Evolutionary conservation across 2,113 vertebrate genomes (phyloP).

Genomic region (Ivindomyrus marchei): DNA sequence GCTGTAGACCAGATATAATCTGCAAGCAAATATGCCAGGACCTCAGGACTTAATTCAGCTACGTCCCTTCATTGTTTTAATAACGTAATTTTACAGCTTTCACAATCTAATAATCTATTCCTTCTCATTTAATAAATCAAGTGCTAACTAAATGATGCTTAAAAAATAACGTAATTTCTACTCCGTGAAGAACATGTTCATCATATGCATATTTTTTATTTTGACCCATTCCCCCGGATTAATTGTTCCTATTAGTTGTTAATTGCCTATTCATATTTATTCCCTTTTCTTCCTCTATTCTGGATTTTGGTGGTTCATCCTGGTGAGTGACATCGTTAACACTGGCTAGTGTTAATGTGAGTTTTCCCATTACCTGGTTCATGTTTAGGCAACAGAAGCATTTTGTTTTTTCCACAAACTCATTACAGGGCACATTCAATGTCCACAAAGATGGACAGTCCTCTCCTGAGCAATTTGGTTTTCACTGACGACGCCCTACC

Average conservation of each 20-base stretch:
- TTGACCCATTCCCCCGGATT: not conserved
- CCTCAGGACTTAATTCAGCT: not conserved
- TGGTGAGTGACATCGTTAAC: not conserved
- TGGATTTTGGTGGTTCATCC: not conserved
- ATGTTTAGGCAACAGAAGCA: not conserved
- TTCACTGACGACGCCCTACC: not conserved
- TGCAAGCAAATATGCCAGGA: not conserved
- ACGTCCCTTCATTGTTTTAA: not conserved
- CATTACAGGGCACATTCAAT: not conserved
- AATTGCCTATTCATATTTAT: not conserved
- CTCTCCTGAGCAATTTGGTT: not conserved
- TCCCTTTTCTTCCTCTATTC: not conserved
- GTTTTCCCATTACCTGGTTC: not conserved
- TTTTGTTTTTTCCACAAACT: not conserved
- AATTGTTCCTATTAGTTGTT: not conserved
- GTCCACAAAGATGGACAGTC: not conserved
- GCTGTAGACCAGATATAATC: not conserved
- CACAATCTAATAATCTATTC: not conserved
- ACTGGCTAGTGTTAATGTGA: not conserved
- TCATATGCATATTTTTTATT: conserved; percentile 9
- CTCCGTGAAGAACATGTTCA: not conserved
- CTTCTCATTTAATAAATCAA: not conserved
- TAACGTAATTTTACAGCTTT: not conserved
- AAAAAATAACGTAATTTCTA: not conserved
- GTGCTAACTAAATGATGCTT: not conserved